Base-by-base conservation (phyloP, 1,140 invertebrate species). In the Berghia stephanieae region DNA sequence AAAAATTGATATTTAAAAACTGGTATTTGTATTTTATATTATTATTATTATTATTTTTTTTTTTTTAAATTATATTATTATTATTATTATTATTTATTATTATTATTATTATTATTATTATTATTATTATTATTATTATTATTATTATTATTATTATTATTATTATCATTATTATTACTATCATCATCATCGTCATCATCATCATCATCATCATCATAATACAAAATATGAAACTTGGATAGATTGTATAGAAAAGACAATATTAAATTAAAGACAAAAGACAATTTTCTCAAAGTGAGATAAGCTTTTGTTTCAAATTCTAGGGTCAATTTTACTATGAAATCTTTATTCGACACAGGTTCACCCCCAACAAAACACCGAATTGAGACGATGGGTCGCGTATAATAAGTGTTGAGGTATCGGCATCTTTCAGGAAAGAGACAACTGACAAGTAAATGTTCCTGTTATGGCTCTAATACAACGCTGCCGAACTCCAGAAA, bases 1-100 rank as follows among this genome's bases (percentile, higher is more conserved):
- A n/a, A n/a, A n/a, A n/a, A n/a, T n/a, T n/a, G n/a, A n/a, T n/a
- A n/a, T n/a, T n/a, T n/a, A n/a, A n/a, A n/a, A n/a, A n/a, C n/a
- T n/a, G n/a, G n/a, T n/a, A n/a, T n/a, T n/a, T n/a, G n/a, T n/a
- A n/a, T n/a, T n/a, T n/a, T n/a, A n/a, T n/a, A n/a, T n/a, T n/a
- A n/a, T n/a, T n/a, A n/a, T n/a, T n/a, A n/a, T n/a, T n/a, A n/a
- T n/a, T n/a, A n/a, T n/a, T n/a, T n/a, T n/a, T n/a, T n/a, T n/a
- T n/a, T n/a, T 88, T 78, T 44, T 85, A 82, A 71, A 89, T 81
- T 57, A 13, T 49, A 74, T 69, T 38, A 78, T 18, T 27, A 77
- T 24, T 21, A 18, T 42, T 67, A 67, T 55, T 40, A 44, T 49
- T 18, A 72, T 3, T 60, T 21, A 43, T 36, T 31, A 52, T 27